These are phyloP conservation scores for Melanerpes aurifrons DNA, from an alignment of 2,113 vertebrate genomes.

Conservation along the genomic window DNA sequence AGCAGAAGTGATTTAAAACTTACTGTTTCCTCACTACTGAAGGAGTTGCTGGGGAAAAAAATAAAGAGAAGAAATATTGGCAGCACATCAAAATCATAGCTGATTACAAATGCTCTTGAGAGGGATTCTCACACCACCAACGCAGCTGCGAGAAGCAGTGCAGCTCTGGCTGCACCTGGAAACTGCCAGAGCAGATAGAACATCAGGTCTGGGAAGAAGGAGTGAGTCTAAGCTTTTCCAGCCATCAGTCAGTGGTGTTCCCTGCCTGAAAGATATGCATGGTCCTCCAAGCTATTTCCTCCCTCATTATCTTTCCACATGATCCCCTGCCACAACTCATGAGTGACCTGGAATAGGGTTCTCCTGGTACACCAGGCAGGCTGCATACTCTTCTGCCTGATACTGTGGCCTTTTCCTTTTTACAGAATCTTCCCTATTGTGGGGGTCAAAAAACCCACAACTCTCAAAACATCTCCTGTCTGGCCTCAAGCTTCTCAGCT, in stretches of 20 bases:
- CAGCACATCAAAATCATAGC: background rate
- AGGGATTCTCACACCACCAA: background rate
- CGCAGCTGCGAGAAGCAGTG: background rate
- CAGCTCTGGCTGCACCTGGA: background rate
- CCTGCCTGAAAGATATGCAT: background rate
- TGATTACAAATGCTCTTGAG: background rate
- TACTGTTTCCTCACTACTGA: background rate
- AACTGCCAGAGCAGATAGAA: background rate
- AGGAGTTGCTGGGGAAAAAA: background rate
- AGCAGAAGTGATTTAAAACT: background rate
- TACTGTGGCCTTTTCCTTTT: background rate
- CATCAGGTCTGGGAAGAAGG: background rate
- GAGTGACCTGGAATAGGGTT: background rate
- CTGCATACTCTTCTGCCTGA: background rate
- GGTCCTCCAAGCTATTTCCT: background rate
- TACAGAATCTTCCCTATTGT: background rate
- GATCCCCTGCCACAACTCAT: background rate
- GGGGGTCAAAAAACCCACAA: background rate
- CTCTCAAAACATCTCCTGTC: background rate
- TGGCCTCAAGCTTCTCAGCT: background rate
- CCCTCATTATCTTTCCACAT: background rate
- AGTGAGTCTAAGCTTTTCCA: background rate
- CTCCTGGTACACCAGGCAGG: background rate
- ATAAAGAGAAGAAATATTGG: background rate
- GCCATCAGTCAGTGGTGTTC: background rate